Base-by-base conservation (phyloP, 1,140 invertebrate genomes). In the Halesus radiatus region DNA sequence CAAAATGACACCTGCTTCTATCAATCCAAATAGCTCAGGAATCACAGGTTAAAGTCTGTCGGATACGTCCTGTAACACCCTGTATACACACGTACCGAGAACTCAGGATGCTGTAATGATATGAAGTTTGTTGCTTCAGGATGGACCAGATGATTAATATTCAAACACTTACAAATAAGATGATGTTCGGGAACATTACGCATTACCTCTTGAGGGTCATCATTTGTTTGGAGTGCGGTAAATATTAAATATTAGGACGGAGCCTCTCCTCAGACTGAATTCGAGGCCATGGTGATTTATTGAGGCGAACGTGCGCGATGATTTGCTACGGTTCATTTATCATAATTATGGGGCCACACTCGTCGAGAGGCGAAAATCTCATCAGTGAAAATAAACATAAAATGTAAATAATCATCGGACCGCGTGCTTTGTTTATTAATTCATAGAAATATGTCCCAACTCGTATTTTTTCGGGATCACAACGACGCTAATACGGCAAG, bases 311-410 rank as follows among this genome's bases (percentile, higher is more conserved):
- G 64, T 70, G 78, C 62, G 62, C 64, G 73, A 22, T 54, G 78
- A 60, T 74, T 54, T 56, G 20, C 26, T 50, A 37, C n/a, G 50
- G 29, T 70, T 72, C 77, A 82, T 82, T 73, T 78, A 82, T 82
- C 81, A 76, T 82, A 66, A 82, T 82, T 82, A 79, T 54, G 66
- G 50, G 81, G 75, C 81, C 81, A 82, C 81, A 82, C 81, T 26
- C 73, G 73, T 16, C 16, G 78, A 64, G 58, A 62, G 75, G 56
- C 75, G 32, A 18, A 15, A 52, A 60, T 52, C 58, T 10, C 13
- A 56, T 56, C 20, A 56, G 37, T 13, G 37, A 45, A 45, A 45
- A 45, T 45, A 45, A 45, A 45, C 37, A 45, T 45, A 45, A 45
- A 45, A 13, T 45, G 10, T 45, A 8, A 45, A 45, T 45, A 45